Conservation (phyloP, 1,140 invertebrate genomes). For the Drosophila subobscura region DNA sequence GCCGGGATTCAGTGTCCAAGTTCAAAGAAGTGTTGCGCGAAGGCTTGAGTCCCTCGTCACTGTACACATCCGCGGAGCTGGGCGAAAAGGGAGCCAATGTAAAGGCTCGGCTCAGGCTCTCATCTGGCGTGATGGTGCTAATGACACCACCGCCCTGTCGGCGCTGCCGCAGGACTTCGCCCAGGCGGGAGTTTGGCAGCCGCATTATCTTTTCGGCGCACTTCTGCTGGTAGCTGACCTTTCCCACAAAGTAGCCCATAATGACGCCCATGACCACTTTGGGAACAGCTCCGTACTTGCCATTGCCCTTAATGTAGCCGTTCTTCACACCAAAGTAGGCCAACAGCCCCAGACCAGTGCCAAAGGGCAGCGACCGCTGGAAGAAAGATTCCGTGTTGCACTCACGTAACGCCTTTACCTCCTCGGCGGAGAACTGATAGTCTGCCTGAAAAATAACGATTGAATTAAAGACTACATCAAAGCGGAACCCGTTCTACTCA, state of each 20-base stretch:
- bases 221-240: conserved; percentile 89
- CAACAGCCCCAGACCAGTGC: conserved; percentile 85
- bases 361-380: conserved; percentile 88
- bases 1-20: conserved; percentile 83
- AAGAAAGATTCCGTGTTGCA: conserved; percentile 90
- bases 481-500: conserved; percentile 7
- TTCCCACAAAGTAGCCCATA: conserved; percentile 90
- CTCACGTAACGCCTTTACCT: conserved; percentile 87
- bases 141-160: conserved; percentile 63
- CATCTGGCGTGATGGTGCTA: conserved; percentile 73
- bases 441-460: conserved; percentile 80
- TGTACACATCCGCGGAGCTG: conserved; percentile 82
- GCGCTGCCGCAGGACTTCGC: conserved; percentile 67
- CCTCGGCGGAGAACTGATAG: conserved; percentile 84
- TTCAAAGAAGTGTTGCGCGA: conserved; percentile 73
- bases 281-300: conserved; percentile 87
- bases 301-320: conserved; percentile 84
- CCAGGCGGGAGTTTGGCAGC: conserved; percentile 85
- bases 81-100: conserved; percentile 84
- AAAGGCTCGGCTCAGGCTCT: conserved; percentile 83
- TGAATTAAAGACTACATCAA: not conserved
- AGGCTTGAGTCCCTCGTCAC: conserved; percentile 73
- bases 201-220: conserved; percentile 91
- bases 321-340: conserved; percentile 87
- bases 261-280: conserved; percentile 87